Evolutionary conservation across 92 coral and sea anemone genomes (phyloP).

Genomic region (Meandrina meandrites): DNA sequence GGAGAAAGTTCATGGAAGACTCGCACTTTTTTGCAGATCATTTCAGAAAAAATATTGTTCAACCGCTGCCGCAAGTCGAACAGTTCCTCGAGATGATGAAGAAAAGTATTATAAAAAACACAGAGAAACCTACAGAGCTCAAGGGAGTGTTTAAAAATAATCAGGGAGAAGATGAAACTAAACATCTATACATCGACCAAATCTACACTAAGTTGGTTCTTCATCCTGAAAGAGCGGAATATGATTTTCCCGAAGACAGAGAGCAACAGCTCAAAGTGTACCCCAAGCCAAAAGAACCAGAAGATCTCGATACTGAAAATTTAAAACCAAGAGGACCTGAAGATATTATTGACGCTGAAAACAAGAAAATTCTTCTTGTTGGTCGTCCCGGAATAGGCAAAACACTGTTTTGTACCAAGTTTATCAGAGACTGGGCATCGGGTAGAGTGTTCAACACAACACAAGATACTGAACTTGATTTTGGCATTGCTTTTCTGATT

Average conservation of each 20-base stretch:
- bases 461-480: background rate
- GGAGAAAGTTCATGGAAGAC: background rate
- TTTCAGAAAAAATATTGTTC: background rate
- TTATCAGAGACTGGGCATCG: conserved; percentile 48
- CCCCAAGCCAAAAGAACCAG: background rate
- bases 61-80: no score
- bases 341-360: background rate
- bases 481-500: conserved; percentile 1
- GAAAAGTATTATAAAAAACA: background rate
- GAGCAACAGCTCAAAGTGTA: background rate
- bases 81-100: background rate
- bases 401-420: conserved; percentile 24
- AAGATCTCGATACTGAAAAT: no score
- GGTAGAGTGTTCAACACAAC: background rate
- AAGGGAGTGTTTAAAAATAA: background rate
- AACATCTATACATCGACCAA: background rate
- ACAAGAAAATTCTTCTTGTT: conserved; percentile 31
- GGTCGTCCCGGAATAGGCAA: conserved; percentile 66
- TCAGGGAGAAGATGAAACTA: background rate
- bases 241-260: background rate
- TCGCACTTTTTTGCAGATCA: background rate
- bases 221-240: background rate
- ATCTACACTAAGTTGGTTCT: conserved; percentile 1
- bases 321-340: background rate
- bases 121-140: background rate